Evolutionary conservation across 2,113 vertebrate genomes (phyloP).

Genomic region (Catharus fuscescens): DNA sequence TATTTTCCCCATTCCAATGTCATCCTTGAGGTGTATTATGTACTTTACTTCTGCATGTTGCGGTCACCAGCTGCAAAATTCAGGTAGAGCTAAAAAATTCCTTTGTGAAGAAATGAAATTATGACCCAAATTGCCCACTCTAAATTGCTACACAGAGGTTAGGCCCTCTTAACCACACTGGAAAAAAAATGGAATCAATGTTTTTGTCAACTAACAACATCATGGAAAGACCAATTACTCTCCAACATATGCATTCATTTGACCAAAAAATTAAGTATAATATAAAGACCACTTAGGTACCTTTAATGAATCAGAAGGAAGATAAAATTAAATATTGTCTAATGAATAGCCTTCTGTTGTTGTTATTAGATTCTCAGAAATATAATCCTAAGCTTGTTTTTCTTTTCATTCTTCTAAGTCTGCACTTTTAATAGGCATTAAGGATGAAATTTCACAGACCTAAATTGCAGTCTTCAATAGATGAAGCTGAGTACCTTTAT

Average conservation of each 20-base stretch:
- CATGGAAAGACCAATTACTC: background rate
- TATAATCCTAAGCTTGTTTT: background rate
- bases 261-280: background rate
- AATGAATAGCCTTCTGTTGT: background rate
- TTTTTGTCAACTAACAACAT: background rate
- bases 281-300: background rate
- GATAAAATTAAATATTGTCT: background rate
- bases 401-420: slow-evolving; percentile 7
- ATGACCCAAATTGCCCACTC: accelerated
- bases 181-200: background rate
- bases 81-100: background rate
- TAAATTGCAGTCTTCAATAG: background rate
- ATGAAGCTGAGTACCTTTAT: slow-evolving; percentile 35
- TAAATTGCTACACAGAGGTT: background rate
- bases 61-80: background rate
- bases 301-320: background rate
- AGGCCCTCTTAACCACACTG: background rate
- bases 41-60: background rate
- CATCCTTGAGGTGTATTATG: background rate
- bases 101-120: background rate
- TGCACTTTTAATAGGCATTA: slow-evolving; percentile 40
- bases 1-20: background rate
- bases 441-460: slow-evolving; percentile 44
- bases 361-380: background rate
- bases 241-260: background rate